Evolutionary conservation across 2,113 vertebrate genomes (phyloP).

Genomic region (Morone chrysops): DNA sequence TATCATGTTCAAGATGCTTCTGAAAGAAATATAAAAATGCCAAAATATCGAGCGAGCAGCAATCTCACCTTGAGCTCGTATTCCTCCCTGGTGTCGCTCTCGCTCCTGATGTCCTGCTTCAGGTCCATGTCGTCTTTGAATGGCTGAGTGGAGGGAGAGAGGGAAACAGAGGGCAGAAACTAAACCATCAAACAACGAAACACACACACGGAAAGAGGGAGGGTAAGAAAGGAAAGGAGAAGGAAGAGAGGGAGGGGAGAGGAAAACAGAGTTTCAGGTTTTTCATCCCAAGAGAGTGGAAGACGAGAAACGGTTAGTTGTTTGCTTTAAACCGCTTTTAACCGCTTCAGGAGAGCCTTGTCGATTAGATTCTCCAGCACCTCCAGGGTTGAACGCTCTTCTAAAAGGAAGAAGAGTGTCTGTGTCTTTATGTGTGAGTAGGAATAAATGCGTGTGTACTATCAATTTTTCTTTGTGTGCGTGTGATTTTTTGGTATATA

Average conservation of each 20-base stretch:
- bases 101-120: slow-evolving; percentile 94
- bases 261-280: slow-evolving; percentile 84
- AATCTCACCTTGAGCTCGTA: slow-evolving; percentile 94
- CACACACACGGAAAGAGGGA: slow-evolving; percentile 82
- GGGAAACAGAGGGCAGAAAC: slow-evolving; percentile 87
- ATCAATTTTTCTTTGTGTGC: neutral
- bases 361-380: slow-evolving; percentile 36
- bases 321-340: slow-evolving; percentile 49
- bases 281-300: slow-evolving; percentile 73
- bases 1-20: slow-evolving; percentile 3
- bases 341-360: slow-evolving; percentile 28
- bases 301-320: slow-evolving; percentile 62
- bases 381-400: slow-evolving; percentile 29
- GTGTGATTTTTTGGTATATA: neutral
- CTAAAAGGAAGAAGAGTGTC: slow-evolving; percentile 29
- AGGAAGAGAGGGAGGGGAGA: slow-evolving; percentile 77
- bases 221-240: slow-evolving; percentile 72
- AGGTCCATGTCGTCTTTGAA: slow-evolving; percentile 96
- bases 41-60: neutral
- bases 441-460: neutral
- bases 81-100: slow-evolving; percentile 94
- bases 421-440: neutral
- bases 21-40: neutral
- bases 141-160: slow-evolving; percentile 89
- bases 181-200: slow-evolving; percentile 87